Conservation (phyloP, 2,888 invertebrate species). For the Gnatocerus cornutus region DNA sequence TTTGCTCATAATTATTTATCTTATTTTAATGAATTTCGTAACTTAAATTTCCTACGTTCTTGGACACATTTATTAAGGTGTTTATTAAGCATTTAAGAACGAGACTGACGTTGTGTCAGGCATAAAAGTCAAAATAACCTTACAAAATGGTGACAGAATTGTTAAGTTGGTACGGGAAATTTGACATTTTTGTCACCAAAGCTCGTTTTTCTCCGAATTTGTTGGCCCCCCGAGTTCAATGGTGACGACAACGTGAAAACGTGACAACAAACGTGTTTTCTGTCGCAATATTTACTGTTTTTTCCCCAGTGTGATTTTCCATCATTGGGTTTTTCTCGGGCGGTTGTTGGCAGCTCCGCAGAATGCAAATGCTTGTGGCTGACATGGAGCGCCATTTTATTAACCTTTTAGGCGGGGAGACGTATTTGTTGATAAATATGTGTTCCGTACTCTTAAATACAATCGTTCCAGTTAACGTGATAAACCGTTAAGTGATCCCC, state of each 20-base stretch:
- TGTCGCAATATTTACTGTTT: too few species aligned
- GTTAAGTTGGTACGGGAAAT: not conserved
- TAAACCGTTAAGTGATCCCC: conserved; percentile 19
- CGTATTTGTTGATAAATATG: conserved; percentile 62
- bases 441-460: conserved; percentile 44
- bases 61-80: too few species aligned
- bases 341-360: conserved; percentile 48
- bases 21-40: too few species aligned
- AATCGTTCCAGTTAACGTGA: conserved; percentile 42
- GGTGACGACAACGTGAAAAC: too few species aligned
- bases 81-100: too few species aligned
- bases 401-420: conserved; percentile 70
- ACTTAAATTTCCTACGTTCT: too few species aligned
- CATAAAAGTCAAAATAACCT: too few species aligned
- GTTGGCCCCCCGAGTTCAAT: not conserved
- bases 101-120: too few species aligned
- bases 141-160: not conserved
- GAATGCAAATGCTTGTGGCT: conserved; percentile 49
- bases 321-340: conserved; percentile 30
- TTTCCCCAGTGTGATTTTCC: not conserved
- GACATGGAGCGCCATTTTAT: conserved; percentile 68
- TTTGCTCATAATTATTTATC: too few species aligned
- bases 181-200: not conserved
- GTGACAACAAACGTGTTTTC: too few species aligned
- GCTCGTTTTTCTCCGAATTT: not conserved